phyloP scores from a whole-genome alignment of 2,797 vertebrate genomes.

The Eulemur mongoz region DNA sequence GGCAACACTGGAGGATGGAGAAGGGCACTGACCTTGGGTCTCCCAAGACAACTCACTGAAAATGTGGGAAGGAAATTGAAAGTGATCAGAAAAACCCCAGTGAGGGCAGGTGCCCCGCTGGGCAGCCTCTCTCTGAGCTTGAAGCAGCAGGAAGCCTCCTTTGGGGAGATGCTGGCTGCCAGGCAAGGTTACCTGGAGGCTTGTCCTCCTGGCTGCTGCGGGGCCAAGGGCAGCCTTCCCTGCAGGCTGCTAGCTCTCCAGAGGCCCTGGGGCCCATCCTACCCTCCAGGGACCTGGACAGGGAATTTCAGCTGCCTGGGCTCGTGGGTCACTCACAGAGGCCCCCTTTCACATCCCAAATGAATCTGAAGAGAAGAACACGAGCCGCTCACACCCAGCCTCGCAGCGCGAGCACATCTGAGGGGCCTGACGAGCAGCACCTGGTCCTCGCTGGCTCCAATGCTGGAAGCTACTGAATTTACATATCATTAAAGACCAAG shows the following conservation, averaged over 20 bases:
- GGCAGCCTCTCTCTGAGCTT: neutral
- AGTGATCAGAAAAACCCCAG: neutral
- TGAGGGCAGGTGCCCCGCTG: neutral
- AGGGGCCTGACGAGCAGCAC: neutral
- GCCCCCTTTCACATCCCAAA: neutral
- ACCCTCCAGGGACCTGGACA: neutral
- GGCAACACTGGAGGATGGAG: neutral
- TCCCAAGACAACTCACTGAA: neutral
- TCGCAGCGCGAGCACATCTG: rapidly evolving
- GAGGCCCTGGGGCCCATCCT: neutral
- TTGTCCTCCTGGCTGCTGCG: neutral
- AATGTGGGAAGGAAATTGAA: neutral
- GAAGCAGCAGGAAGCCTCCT: neutral
- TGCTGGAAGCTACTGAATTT: neutral
- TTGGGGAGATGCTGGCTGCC: neutral
- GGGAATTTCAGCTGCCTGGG: conserved; percentile 1
- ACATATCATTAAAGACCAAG: neutral
- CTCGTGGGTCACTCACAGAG: neutral
- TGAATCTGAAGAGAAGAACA: neutral
- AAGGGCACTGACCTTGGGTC: neutral
- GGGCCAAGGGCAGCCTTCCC: conserved; percentile 53
- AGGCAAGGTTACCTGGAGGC: conserved; percentile 43
- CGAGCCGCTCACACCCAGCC: neutral
- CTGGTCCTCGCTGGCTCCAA: neutral
- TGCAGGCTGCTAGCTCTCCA: neutral